Percentiles rank a stretch among this genome's conserved stretches.
Evolutionary conservation across 2,888 invertebrate genomes (phyloP).

Genomic region (Epirrhoe alternata): DNA sequence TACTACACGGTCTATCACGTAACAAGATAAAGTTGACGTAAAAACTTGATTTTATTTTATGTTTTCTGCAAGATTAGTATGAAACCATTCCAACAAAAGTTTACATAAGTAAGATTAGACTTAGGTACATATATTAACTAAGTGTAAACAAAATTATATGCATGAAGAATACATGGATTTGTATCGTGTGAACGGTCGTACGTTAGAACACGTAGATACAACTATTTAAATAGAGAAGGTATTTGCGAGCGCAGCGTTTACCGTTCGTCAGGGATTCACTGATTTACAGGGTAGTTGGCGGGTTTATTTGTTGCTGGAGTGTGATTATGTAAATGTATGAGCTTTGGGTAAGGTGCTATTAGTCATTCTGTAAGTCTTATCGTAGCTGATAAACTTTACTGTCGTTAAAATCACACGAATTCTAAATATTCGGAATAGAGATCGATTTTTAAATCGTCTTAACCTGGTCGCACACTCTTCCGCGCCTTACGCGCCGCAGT

Average conservation of each 20-base stretch:
- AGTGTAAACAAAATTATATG: neutral
- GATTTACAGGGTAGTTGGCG: slow-evolving; percentile 23
- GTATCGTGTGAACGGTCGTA: neutral
- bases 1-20: too few species aligned
- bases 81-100: too few species aligned
- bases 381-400: slow-evolving; percentile 3
- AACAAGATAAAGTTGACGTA: too few species aligned
- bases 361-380: neutral
- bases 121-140: too few species aligned
- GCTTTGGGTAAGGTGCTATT: slow-evolving; percentile 12
- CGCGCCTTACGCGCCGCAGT: too few species aligned
- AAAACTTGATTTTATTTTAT: too few species aligned
- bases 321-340: slow-evolving; percentile 25
- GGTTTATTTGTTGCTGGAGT: slow-evolving; percentile 25
- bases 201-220: neutral
- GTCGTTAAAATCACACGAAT: too few species aligned
- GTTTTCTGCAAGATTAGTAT: too few species aligned
- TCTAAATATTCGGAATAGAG: too few species aligned
- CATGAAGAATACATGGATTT: neutral
- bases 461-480: too few species aligned
- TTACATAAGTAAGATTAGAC: too few species aligned
- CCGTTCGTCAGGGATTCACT: slow-evolving; percentile 23
- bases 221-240: slow-evolving; percentile 21
- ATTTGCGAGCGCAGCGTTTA: slow-evolving; percentile 20
- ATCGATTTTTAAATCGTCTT: too few species aligned